Conservation (phyloP, 2,113 vertebrate genomes). For the Gracilinanus agilis region DNA sequence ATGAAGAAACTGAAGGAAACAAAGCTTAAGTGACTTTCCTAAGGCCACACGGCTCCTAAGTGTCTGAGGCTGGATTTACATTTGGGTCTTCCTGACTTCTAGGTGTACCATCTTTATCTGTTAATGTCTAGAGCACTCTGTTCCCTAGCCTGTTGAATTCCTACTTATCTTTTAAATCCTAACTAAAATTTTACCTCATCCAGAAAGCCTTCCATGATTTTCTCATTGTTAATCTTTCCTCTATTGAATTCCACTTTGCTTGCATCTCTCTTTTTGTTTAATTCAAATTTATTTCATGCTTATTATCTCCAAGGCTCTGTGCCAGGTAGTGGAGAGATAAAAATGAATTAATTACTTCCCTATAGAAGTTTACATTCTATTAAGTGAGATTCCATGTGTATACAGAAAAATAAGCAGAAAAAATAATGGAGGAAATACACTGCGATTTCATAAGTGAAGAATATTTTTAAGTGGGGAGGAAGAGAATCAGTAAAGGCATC, state of each 20-base stretch:
- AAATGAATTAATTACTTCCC: not conserved
- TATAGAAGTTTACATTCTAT: not conserved
- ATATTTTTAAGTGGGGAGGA: not conserved
- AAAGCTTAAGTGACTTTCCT: not conserved
- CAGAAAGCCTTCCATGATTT: not conserved
- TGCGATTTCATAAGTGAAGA: not conserved
- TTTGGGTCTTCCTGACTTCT: not conserved
- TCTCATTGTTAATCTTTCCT: not conserved
- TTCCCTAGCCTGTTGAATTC: not conserved
- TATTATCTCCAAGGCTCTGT: not conserved
- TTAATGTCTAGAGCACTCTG: not conserved
- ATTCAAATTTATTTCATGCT: not conserved
- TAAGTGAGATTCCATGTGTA: not conserved
- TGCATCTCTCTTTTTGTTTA: not conserved
- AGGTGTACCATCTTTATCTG: not conserved
- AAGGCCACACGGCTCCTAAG: too few relatives aligned
- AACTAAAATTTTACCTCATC: not conserved
- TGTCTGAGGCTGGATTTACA: not conserved
- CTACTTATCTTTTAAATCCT: not conserved
- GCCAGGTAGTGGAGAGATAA: not conserved
- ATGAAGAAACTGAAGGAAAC: not conserved
- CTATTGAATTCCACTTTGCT: not conserved
- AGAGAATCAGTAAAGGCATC: not conserved
- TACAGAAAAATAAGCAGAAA: not conserved
- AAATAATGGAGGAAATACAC: not conserved